These are phyloP conservation scores for Agrotis ipsilon DNA, from an alignment of 2,888 invertebrate genomes.

Conservation along the genomic window DNA sequence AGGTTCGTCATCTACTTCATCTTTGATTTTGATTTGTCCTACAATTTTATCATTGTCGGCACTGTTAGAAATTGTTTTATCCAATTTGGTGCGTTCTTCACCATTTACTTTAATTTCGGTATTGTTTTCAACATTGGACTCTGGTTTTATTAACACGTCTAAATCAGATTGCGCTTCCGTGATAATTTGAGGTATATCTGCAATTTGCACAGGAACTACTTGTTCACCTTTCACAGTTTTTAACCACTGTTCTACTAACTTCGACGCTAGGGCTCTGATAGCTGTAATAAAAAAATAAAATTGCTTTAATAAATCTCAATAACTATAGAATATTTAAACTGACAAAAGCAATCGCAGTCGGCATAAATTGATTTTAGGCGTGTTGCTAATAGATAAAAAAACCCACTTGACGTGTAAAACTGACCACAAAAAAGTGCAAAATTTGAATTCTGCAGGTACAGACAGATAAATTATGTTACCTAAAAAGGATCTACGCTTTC, in stretches of 20 bases:
- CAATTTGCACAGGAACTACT: slow-evolving; percentile 82
- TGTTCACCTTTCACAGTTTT: slow-evolving; percentile 96
- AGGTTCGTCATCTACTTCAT: slow-evolving; percentile 73
- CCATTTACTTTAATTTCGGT: slow-evolving; percentile 36
- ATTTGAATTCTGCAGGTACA: too few species aligned
- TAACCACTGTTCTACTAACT: slow-evolving; percentile 97
- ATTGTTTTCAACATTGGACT: slow-evolving; percentile 40
- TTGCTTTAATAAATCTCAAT: slow-evolving; percentile 18
- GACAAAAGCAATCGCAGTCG: not conserved
- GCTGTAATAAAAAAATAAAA: slow-evolving; percentile 90
- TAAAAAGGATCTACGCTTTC: too few species aligned
- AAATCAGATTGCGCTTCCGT: slow-evolving; percentile 75
- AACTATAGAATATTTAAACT: not conserved
- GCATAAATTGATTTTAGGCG: not conserved
- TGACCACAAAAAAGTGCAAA: too few species aligned
- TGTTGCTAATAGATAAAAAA: not conserved
- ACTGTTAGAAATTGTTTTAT: slow-evolving; percentile 31
- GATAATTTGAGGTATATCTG: slow-evolving; percentile 84
- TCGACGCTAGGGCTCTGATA: slow-evolving; percentile 94
- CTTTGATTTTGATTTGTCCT: slow-evolving; percentile 62
- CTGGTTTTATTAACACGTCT: slow-evolving; percentile 59
- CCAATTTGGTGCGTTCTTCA: slow-evolving; percentile 49
- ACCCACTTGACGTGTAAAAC: too few species aligned
- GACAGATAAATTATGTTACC: too few species aligned
- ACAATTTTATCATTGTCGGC: slow-evolving; percentile 32